A percentile compares a stretch with the other conserved stretches of the same genome.
phyloP scores from a whole-genome alignment of 2,113 vertebrate genomes.

The Brachirus orientalis region DNA sequence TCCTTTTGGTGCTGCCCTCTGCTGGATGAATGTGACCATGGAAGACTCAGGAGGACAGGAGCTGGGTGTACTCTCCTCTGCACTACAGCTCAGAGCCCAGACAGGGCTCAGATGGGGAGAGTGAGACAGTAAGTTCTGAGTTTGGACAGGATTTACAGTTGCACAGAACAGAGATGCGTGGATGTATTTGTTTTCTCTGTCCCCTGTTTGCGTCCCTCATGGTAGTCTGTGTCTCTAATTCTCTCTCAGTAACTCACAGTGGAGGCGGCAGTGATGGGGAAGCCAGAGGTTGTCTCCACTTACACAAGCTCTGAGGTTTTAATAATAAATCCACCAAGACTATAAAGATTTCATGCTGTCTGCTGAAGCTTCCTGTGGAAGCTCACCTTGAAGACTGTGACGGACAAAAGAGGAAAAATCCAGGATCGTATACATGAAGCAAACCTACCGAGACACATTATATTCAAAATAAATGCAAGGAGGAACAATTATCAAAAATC shows the following conservation, averaged over 20 bases:
- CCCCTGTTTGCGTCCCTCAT: background rate
- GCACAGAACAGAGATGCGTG: background rate
- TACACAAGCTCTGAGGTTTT: slow-evolving; percentile 26
- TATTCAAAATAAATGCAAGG: background rate
- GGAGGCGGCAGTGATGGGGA: slow-evolving; percentile 15
- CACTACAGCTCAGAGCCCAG: slow-evolving; percentile 88
- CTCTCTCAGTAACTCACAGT: slow-evolving; percentile 59
- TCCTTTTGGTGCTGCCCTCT: slow-evolving; percentile 74
- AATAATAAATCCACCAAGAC: slow-evolving; percentile 9
- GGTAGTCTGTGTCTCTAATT: background rate
- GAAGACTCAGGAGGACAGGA: slow-evolving; percentile 92
- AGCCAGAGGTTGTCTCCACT: slow-evolving; percentile 28
- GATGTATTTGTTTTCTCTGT: background rate
- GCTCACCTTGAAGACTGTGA: slow-evolving; percentile 35
- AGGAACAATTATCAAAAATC: background rate
- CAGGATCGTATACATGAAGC: background rate
- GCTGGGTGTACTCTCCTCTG: slow-evolving; percentile 95
- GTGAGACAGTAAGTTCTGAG: slow-evolving; percentile 88
- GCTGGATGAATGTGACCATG: slow-evolving; percentile 67
- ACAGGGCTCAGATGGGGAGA: slow-evolving; percentile 89
- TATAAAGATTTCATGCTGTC: slow-evolving; percentile 2
- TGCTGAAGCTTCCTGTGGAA: slow-evolving; percentile 49
- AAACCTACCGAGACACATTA: background rate
- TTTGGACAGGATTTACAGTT: background rate
- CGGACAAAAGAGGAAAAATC: slow-evolving; percentile 19